Percentiles rank a stretch among this genome's conserved stretches.
phyloP scores from a whole-genome alignment of 2,888 invertebrate genomes.

The Cosmia trapezina region DNA sequence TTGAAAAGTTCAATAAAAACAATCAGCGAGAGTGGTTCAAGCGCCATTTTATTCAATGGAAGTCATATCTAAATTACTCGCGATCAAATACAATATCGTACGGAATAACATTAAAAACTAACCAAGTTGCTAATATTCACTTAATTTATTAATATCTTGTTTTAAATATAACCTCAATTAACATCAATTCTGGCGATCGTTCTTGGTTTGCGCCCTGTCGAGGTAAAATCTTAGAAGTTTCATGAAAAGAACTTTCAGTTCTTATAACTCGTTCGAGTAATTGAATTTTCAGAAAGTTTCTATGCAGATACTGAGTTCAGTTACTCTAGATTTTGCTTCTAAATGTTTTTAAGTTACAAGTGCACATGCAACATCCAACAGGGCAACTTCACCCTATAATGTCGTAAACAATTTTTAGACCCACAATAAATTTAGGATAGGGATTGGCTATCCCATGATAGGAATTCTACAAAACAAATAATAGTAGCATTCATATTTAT shows the following conservation, averaged over 20 bases:
- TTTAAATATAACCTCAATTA: slow-evolving; percentile 20
- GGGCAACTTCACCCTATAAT: neutral
- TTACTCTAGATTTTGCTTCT: slow-evolving; percentile 7
- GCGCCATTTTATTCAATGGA: slow-evolving; percentile 60
- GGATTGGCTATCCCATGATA: no score
- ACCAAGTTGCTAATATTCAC: slow-evolving; percentile 26
- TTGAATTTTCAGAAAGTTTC: slow-evolving; percentile 6
- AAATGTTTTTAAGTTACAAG: neutral
- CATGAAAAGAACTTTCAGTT: slow-evolving; percentile 20
- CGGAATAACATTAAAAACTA: slow-evolving; percentile 37
- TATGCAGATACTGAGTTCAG: neutral
- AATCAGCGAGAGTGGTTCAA: slow-evolving; percentile 60
- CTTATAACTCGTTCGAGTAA: slow-evolving; percentile 9
- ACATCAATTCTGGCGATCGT: neutral
- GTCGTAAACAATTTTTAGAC: no score
- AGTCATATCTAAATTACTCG: slow-evolving; percentile 49
- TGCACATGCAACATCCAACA: neutral
- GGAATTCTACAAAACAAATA: neutral
- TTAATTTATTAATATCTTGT: slow-evolving; percentile 26
- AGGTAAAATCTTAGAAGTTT: slow-evolving; percentile 15
- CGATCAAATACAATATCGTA: slow-evolving; percentile 38
- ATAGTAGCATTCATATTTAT: neutral
- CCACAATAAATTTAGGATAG: no score
- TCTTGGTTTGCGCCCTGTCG: neutral
- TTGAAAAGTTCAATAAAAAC: slow-evolving; percentile 63